These are phyloP conservation scores for Graptemys geographica DNA, from an alignment of 2,797 vertebrate species.

Conservation along the genomic window DNA sequence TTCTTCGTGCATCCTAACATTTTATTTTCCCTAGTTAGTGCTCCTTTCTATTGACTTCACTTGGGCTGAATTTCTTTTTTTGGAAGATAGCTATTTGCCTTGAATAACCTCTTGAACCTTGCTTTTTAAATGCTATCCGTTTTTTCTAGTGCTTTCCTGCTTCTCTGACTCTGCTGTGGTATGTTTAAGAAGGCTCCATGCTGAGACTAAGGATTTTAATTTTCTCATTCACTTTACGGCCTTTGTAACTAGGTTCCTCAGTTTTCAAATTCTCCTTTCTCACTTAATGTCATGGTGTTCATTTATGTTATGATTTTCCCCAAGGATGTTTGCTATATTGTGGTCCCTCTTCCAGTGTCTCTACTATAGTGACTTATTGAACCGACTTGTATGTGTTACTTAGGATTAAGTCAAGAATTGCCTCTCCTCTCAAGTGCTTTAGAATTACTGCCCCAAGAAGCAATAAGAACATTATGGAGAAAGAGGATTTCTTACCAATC, in stretches of 20 bases:
- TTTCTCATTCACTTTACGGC: not conserved
- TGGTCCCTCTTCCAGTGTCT: not conserved
- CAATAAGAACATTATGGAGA: slow-evolving; percentile 8
- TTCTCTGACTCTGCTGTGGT: not conserved
- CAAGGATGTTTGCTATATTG: not conserved
- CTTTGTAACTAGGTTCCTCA: not conserved
- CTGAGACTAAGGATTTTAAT: not conserved
- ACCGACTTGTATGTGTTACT: not conserved
- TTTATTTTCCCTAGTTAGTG: not conserved
- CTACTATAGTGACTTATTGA: not conserved
- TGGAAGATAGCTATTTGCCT: fast-evolving
- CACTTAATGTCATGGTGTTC: not conserved
- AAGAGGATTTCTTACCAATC: slow-evolving; percentile 68
- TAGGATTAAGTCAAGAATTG: slow-evolving; percentile 1
- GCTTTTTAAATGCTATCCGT: not conserved
- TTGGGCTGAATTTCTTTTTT: not conserved
- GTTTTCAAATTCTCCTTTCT: not conserved
- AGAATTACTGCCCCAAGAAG: slow-evolving; percentile 26
- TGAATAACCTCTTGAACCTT: not conserved
- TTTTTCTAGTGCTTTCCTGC: not conserved
- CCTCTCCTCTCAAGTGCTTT: not conserved
- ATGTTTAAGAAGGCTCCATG: not conserved
- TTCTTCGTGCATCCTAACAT: not conserved
- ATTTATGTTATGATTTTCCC: not conserved
- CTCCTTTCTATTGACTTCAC: not conserved